These are phyloP conservation scores for Galeruca laticollis DNA, from an alignment of 2,888 invertebrate genomes.

Conservation along the genomic window DNA sequence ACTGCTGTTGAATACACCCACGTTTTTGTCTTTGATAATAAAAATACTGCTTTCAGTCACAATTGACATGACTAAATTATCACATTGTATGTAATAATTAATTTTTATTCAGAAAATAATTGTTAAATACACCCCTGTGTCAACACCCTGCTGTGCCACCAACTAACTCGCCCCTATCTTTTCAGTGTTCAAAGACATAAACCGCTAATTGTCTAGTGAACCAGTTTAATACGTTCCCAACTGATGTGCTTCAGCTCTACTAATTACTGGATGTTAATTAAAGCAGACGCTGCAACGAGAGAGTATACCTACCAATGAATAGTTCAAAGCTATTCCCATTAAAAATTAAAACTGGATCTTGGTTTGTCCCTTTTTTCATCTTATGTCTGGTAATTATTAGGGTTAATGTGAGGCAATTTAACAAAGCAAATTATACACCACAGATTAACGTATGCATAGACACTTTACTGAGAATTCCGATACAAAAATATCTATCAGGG, in stretches of 20 bases:
- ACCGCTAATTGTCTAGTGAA: constrained; percentile 44
- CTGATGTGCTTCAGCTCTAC: constrained; percentile 35
- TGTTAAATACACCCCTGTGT: constrained; percentile 14
- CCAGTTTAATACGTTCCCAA: constrained; percentile 37
- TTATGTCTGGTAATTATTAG: constrained; percentile 10
- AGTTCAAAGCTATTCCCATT: constrained; percentile 13
- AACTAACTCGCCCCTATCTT: constrained; percentile 32
- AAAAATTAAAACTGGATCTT: constrained; percentile 18
- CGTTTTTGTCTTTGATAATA: no score
- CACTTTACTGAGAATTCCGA: no score
- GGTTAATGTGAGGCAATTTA: constrained; percentile 13
- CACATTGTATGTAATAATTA: no score
- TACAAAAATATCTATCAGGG: no score
- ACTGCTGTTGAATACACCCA: no score
- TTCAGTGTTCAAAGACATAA: constrained; percentile 41
- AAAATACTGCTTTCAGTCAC: no score
- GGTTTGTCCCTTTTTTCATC: background rate
- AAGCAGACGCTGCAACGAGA: constrained; percentile 2
- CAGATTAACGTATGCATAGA: no score
- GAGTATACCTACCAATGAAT: background rate
- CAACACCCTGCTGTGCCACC: constrained; percentile 13
- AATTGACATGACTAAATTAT: no score
- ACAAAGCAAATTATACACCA: background rate
- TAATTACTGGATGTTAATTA: constrained; percentile 37
- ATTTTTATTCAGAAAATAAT: no score